Evolutionary conservation across 1,140 invertebrate species (phyloP).

Genomic region (Drosophila malerkotliana): DNA sequence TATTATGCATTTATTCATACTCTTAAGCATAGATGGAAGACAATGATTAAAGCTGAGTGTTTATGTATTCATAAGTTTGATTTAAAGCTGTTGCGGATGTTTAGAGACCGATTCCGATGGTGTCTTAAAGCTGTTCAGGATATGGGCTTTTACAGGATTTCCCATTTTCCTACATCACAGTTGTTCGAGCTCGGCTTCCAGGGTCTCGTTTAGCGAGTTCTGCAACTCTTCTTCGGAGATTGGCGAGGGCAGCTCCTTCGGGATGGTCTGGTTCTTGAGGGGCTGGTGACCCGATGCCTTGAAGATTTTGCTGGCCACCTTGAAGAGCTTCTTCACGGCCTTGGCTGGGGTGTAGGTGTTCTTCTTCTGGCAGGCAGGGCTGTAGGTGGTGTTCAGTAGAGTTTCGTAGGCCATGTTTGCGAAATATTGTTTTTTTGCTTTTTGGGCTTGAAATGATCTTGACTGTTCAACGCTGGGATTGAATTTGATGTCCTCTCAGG

Average conservation of each 20-base stretch:
- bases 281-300: constrained; percentile 26
- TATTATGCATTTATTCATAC: constrained; percentile 39
- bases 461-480: constrained; percentile 34
- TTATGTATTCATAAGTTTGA: constrained; percentile 27
- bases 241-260: constrained; percentile 6
- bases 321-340: constrained; percentile 50
- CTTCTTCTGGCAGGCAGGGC: constrained; percentile 26
- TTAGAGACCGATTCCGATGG: constrained; percentile 49
- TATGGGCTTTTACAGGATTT: constrained; percentile 10
- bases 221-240: constrained; percentile 31
- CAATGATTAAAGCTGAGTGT: constrained; percentile 41
- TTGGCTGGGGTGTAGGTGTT: constrained; percentile 27
- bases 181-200: constrained; percentile 37
- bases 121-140: constrained; percentile 44
- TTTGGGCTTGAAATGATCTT: constrained; percentile 5
- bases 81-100: constrained; percentile 50
- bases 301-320: constrained; percentile 43
- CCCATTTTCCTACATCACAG: constrained; percentile 33
- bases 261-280: constrained; percentile 9
- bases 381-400: constrained; percentile 32
- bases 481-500: constrained; percentile 46
- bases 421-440: not conserved
- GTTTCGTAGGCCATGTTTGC: constrained; percentile 55
- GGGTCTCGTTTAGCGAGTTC: constrained; percentile 38
- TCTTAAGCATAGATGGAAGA: constrained; percentile 54